Conservation (phyloP, 2,113 vertebrate species). For the Epinephelus lanceolatus region DNA sequence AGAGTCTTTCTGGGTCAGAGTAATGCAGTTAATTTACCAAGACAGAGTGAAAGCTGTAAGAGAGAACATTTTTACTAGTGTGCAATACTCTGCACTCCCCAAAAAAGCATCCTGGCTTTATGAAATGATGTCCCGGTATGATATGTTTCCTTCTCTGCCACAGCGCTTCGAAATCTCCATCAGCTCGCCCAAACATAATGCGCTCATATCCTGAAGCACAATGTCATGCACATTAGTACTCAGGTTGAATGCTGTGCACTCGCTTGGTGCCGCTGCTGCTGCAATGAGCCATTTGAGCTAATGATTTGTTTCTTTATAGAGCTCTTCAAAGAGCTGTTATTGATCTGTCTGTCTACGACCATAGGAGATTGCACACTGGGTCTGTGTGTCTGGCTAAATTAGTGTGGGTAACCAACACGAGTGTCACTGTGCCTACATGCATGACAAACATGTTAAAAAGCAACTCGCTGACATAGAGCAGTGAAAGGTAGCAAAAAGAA, state of each 20-base stretch:
- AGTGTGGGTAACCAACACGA: constrained; percentile 2
- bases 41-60: constrained; percentile 46
- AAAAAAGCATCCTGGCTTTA: constrained; percentile 17
- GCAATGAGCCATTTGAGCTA: constrained; percentile 52
- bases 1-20: constrained; percentile 69
- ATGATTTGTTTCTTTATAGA: constrained; percentile 62
- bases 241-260: constrained; percentile 42
- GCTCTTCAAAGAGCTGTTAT: constrained; percentile 59
- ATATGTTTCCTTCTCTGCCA: constrained; percentile 7
- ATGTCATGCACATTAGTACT: constrained; percentile 46
- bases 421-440: neutral
- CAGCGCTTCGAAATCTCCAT: constrained; percentile 21
- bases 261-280: constrained; percentile 14
- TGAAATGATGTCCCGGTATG: constrained; percentile 11
- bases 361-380: constrained; percentile 5
- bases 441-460: constrained; percentile 25
- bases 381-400: constrained; percentile 28
- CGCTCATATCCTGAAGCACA: constrained; percentile 37
- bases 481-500: neutral
- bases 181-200: constrained; percentile 11
- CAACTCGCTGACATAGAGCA: neutral
- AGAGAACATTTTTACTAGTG: constrained; percentile 32
- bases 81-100: constrained; percentile 1
- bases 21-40: constrained; percentile 54
- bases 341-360: constrained; percentile 51